Evolutionary conservation across 35 echinoderm and acorn worm genomes (phyloP), one percentile per base, ranked within the genome.

Genomic region (Heliocidaris erythrogramma): DNA sequence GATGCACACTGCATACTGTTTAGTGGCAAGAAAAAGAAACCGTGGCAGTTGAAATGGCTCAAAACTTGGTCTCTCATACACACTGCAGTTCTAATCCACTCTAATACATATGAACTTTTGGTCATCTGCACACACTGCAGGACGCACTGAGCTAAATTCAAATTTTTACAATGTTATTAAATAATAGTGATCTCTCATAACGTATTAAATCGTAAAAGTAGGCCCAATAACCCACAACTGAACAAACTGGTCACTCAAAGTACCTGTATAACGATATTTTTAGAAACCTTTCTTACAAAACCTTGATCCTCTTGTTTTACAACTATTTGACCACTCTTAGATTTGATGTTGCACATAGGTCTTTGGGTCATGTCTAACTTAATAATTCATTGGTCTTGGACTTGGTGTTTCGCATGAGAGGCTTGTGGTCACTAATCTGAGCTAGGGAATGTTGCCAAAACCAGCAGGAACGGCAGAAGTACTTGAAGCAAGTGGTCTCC

Each of bases 391-490:
- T 85, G 29, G 96, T 88, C 69, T 96, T 98, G 50, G 94, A 93
- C 92, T 98, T 98, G 94, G 94, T 97, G 92, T 95, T 99, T 32
- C 98, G 95, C 98, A 99, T 99, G 18, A 97, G 96, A 5, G 98
- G 97, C 89, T 99, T 99, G 91, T 99, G 98, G 48, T 97, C 94
- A 29, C 96, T 95, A 2, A 99, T 93, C 47, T 97, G 96, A 4
- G 96, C 95, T 13, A 99, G 96, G 16, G 98, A 99, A 93, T 99
- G 98, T 69, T 97, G 98, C 98, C 98, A 99, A 17, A 99, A 59
- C 98, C 98, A 99, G 88, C 98, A 99, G 18, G 98, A 99, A 30
- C 97, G 96, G 78, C 98, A 99, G 95, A 97, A 99, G 71, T 99
- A 99, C 92, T 97, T 99, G 97, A 99, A 99, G 88, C 98, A 99